Evolutionary conservation across 2,113 vertebrate genomes (phyloP).

Genomic region (Actenoides lindsayi): DNA sequence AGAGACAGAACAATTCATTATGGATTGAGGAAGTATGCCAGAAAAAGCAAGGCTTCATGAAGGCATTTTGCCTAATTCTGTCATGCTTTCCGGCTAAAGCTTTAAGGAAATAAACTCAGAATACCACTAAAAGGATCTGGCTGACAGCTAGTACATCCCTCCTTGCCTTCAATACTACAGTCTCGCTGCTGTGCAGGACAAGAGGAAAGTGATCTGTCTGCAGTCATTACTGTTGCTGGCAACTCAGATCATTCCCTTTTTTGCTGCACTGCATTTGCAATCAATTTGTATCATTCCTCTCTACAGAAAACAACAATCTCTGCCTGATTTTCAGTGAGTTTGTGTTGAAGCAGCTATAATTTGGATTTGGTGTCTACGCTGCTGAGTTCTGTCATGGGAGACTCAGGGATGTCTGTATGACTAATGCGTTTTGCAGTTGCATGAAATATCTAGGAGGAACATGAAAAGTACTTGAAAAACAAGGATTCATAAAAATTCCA

Average conservation of each 20-base stretch:
- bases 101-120: constrained; percentile 44
- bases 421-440: background rate
- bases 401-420: background rate
- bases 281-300: background rate
- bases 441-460: background rate
- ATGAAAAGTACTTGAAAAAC: background rate
- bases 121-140: background rate
- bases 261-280: background rate
- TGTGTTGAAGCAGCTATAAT: background rate
- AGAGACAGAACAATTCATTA: constrained; percentile 32
- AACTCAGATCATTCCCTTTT: background rate
- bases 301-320: background rate
- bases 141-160: background rate
- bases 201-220: background rate
- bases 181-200: background rate
- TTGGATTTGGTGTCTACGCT: background rate
- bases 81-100: background rate
- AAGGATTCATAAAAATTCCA: background rate
- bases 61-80: constrained; percentile 47
- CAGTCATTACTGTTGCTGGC: background rate
- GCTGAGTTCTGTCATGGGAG: background rate
- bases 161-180: background rate
- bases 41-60: constrained; percentile 9
- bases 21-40: constrained; percentile 28
- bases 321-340: background rate